phyloP scores from a whole-genome alignment of 2,113 vertebrate species.

The Paradisaea rubra region DNA sequence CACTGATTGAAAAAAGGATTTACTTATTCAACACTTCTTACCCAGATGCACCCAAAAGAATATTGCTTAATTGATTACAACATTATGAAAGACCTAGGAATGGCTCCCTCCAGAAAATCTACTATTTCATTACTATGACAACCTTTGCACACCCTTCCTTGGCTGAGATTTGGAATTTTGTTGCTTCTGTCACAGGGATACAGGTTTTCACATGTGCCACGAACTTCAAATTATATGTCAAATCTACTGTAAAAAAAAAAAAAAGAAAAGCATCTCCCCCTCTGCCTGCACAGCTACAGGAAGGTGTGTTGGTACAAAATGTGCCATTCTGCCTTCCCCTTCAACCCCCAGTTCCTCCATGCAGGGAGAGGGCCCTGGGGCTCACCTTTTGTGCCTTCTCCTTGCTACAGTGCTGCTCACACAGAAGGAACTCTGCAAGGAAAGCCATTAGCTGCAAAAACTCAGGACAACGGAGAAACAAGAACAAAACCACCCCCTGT shows the following conservation, averaged over 20 bases:
- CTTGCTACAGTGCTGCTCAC: neutral
- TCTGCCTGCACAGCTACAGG: neutral
- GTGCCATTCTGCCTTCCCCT: neutral
- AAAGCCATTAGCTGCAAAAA: neutral
- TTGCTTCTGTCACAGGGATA: neutral
- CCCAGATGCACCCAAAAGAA: neutral
- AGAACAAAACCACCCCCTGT: neutral
- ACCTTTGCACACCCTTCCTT: neutral
- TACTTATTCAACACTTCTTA: neutral
- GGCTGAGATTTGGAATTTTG: neutral
- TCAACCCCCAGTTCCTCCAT: neutral
- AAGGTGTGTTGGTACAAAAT: neutral
- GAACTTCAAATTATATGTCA: neutral
- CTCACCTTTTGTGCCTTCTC: neutral
- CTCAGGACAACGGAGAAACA: neutral
- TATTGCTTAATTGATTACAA: neutral
- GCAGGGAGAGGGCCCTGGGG: neutral
- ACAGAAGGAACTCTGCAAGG: neutral
- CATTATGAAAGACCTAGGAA: neutral
- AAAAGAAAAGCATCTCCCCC: neutral
- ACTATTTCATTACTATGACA: neutral
- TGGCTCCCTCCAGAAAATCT: neutral
- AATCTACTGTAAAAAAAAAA: neutral
- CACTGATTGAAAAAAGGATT: neutral
- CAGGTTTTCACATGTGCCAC: neutral